Evolutionary conservation across 2,888 invertebrate genomes (phyloP).

Genomic region (Noctua janthina): DNA sequence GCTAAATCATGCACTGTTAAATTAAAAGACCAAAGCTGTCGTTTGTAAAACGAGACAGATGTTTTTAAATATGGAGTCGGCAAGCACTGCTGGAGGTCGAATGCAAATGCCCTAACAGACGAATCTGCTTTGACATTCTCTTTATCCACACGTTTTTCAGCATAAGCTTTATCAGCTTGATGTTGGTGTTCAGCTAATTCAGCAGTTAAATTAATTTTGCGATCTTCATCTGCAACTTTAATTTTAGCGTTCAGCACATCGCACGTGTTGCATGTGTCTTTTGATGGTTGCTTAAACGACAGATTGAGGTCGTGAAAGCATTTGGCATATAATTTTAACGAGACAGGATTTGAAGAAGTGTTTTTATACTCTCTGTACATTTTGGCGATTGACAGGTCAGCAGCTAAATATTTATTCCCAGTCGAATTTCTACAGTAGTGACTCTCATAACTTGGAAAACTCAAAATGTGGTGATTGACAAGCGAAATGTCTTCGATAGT

Average conservation of each 20-base stretch:
- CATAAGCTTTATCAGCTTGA: constrained; percentile 8
- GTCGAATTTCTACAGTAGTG: constrained; percentile 27
- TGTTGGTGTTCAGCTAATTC: constrained; percentile 3
- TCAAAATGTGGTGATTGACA: constrained; percentile 9
- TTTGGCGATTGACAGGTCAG: constrained; percentile 37
- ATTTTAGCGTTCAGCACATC: constrained; percentile 15
- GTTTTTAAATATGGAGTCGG: neutral
- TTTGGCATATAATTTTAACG: constrained; percentile 28
- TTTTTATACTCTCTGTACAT: constrained; percentile 41
- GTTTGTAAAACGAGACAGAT: too few relatives aligned
- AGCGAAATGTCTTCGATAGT: constrained; percentile 25
- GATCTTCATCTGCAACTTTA: constrained; percentile 5
- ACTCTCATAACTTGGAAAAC: constrained; percentile 17
- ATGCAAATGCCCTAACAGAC: neutral
- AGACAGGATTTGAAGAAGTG: constrained; percentile 29
- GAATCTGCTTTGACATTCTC: neutral
- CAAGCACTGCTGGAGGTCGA: constrained; percentile 5
- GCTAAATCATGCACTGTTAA: too few relatives aligned
- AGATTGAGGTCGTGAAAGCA: constrained; percentile 26
- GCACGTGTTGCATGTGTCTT: constrained; percentile 29
- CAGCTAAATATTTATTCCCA: constrained; percentile 35
- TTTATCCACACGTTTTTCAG: constrained; percentile 9
- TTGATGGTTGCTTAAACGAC: constrained; percentile 17
- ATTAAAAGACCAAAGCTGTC: too few relatives aligned
- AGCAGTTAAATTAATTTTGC: neutral